Evolutionary conservation across 2,113 vertebrate genomes (phyloP).

Genomic region (Tiliqua scincoides): DNA sequence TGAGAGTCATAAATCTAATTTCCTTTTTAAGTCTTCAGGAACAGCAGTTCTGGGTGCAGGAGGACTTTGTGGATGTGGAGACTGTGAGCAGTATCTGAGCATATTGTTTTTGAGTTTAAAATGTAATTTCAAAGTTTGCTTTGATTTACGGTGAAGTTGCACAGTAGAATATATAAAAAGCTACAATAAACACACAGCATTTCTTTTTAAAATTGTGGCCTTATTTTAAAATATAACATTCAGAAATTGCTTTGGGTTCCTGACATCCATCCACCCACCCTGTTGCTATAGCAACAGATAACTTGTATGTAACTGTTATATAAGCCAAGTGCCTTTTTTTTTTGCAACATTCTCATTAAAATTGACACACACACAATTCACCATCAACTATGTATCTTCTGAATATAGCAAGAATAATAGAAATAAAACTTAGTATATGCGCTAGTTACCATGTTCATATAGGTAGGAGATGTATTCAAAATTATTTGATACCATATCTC

Average conservation of each 20-base stretch:
- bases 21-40: not conserved
- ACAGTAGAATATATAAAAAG: not conserved
- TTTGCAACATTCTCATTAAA: not conserved
- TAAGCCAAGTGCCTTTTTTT: not conserved
- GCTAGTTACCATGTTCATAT: not conserved
- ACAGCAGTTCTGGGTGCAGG: not conserved
- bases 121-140: not conserved
- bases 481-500: not conserved
- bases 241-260: conserved; percentile 1
- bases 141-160: not conserved
- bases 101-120: not conserved
- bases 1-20: not conserved
- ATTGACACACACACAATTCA: not conserved
- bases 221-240: conserved; percentile 19
- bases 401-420: not conserved
- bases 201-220: not conserved
- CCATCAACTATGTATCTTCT: not conserved
- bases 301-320: conserved; percentile 23
- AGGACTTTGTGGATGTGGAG: not conserved
- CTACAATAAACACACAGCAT: not conserved
- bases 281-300: conserved; percentile 27
- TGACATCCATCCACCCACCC: conserved; percentile 5
- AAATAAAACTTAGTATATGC: not conserved
- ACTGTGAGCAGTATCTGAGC: not conserved
- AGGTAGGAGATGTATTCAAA: not conserved